Evolutionary conservation across 2,113 vertebrate species (phyloP).

Genomic region (Chascanopsetta lugubris): DNA sequence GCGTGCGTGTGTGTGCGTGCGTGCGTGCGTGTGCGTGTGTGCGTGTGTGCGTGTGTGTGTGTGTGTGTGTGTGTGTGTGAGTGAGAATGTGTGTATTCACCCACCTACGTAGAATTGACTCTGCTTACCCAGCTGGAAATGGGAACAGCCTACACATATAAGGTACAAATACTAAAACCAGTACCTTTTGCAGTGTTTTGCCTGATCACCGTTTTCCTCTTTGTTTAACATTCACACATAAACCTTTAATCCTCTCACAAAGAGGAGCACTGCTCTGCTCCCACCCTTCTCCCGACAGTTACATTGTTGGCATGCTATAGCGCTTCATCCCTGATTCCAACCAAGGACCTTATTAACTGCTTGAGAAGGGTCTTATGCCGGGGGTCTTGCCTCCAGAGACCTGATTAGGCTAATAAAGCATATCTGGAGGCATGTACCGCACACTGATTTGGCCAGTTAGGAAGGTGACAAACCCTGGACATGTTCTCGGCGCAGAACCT

Average conservation of each 20-base stretch:
- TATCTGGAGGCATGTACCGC: conserved; percentile 66
- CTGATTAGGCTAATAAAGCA: conserved; percentile 78
- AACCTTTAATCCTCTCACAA: conserved; percentile 49
- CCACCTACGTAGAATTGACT: no score
- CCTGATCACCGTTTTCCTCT: background rate
- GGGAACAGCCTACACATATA: no score
- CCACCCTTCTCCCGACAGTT: conserved; percentile 32
- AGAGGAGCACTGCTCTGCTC: conserved; percentile 45
- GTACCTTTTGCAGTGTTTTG: background rate
- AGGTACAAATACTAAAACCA: background rate
- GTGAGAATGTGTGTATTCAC: no score
- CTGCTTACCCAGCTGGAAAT: no score
- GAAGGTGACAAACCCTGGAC: conserved; percentile 71
- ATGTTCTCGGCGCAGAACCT: conserved; percentile 50
- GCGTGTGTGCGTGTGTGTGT: no score
- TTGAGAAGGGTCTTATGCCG: conserved; percentile 60
- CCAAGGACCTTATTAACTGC: conserved; percentile 68
- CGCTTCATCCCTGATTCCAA: conserved; percentile 55
- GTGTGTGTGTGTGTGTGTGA: no score
- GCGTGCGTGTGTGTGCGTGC: no score
- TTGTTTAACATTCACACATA: conserved; percentile 36
- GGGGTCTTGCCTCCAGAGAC: conserved; percentile 62
- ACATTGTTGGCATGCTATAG: conserved; percentile 55
- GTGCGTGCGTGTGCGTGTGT: no score
- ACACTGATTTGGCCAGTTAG: conserved; percentile 74